phyloP scores from a whole-genome alignment of 2,888 invertebrate species.

The Luperina nickerlii region DNA sequence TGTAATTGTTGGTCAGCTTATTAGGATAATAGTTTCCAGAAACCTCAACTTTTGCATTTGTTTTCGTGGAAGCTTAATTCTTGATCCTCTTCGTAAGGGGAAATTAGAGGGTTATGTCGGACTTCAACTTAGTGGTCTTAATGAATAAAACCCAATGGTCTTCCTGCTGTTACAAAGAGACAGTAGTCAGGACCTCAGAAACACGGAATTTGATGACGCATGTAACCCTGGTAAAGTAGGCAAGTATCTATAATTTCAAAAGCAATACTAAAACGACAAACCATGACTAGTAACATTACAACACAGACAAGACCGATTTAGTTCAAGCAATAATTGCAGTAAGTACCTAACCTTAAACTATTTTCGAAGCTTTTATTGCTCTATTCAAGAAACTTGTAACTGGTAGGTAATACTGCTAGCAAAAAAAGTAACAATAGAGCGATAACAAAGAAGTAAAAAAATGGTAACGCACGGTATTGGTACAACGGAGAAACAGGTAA shows the following conservation, averaged over 20 bases:
- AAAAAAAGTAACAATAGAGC: constrained; percentile 56
- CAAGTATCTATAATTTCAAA: not conserved
- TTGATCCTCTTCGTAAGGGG: not conserved
- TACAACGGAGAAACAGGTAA: not conserved
- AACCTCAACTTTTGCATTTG: not conserved
- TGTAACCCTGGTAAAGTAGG: not conserved
- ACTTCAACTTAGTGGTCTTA: not conserved
- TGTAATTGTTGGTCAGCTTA: not conserved
- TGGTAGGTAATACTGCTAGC: constrained; percentile 19
- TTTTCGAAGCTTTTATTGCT: constrained; percentile 46
- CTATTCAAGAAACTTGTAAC: constrained; percentile 41
- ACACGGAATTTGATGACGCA: not conserved
- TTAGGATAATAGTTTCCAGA: not conserved
- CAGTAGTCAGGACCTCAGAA: not conserved
- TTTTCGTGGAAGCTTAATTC: too few species aligned
- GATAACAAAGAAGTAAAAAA: constrained; percentile 40
- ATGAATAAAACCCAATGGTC: too few species aligned
- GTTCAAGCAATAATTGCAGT: constrained; percentile 37
- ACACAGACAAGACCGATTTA: constrained; percentile 33
- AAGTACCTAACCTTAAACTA: constrained; percentile 38
- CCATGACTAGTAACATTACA: constrained; percentile 28
- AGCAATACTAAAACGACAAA: constrained; percentile 8
- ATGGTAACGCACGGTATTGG: not conserved
- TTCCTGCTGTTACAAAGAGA: not conserved
- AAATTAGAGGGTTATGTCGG: not conserved